A percentile compares a stretch with the other conserved stretches of the same genome.
Conservation (phyloP, 2,888 invertebrate genomes). For the Lasioglossum morio region DNA sequence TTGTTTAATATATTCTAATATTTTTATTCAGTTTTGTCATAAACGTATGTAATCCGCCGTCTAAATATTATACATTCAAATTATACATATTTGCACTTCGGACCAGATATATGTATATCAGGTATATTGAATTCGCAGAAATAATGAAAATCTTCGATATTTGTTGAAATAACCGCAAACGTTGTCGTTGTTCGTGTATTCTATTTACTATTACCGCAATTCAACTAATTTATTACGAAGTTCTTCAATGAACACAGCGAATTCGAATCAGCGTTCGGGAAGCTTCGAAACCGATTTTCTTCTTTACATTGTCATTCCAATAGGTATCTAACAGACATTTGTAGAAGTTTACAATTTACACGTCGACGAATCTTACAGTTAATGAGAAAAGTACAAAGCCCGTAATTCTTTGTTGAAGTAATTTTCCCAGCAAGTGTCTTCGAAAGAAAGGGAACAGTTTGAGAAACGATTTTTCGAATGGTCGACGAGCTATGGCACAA, state of each 20-base stretch:
- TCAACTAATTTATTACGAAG: background rate
- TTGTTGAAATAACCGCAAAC: background rate
- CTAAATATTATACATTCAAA: conserved; percentile 31
- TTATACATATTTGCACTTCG: background rate
- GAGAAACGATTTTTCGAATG: conserved; percentile 48
- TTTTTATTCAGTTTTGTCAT: no score
- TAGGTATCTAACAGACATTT: conserved; percentile 26
- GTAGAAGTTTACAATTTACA: conserved; percentile 1
- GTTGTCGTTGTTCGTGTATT: background rate
- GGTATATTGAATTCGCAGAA: conserved; percentile 2
- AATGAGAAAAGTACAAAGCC: conserved; percentile 12
- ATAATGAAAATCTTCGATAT: conserved; percentile 7
- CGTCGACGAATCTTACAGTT: background rate
- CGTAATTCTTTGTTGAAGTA: background rate
- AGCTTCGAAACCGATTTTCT: background rate
- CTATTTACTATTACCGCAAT: conserved; percentile 2
- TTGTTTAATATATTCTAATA: no score
- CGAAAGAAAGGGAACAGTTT: conserved; percentile 45
- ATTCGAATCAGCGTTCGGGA: background rate
- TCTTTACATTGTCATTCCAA: conserved; percentile 51
- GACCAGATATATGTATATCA: background rate
- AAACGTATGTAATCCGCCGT: no score
- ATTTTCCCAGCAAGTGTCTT: background rate
- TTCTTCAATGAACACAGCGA: conserved; percentile 6
- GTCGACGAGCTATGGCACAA: conserved; percentile 60